These are phyloP conservation scores for Folsomia manolachei DNA, from an alignment of 2,888 invertebrate genomes.

Conservation along the genomic window DNA sequence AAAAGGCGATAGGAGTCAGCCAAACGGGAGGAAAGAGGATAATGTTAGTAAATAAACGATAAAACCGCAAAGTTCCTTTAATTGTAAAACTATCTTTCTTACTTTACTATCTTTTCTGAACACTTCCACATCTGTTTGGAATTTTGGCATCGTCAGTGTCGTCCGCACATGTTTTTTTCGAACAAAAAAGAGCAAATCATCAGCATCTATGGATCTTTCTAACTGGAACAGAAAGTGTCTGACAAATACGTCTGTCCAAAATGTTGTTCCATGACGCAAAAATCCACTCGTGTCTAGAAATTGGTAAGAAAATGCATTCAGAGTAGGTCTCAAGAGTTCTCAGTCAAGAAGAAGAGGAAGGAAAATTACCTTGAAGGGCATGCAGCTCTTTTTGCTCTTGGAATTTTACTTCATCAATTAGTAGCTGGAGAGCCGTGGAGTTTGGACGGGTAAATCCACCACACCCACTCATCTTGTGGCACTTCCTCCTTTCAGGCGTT, in stretches of 20 bases:
- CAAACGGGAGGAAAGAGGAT: too few relatives aligned
- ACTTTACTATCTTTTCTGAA: constrained; percentile 96
- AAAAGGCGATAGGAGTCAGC: too few relatives aligned
- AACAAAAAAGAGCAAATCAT: constrained; percentile 95
- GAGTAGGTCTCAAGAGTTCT: too few relatives aligned
- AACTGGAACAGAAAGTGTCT: constrained; percentile 71
- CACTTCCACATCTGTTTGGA: constrained; percentile 94
- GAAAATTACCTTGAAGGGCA: constrained; percentile 40
- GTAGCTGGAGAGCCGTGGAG: constrained; percentile 75
- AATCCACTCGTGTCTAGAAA: constrained; percentile 81
- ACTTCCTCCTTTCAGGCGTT: too few relatives aligned
- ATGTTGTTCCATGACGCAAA: constrained; percentile 85
- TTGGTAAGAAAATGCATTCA: background rate
- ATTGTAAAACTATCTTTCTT: too few relatives aligned
- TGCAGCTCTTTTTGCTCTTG: constrained; percentile 70
- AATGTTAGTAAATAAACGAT: too few relatives aligned
- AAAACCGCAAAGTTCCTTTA: too few relatives aligned
- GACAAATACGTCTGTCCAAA: constrained; percentile 94
- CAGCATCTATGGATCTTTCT: constrained; percentile 77
- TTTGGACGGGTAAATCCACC: constrained; percentile 25
- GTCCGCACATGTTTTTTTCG: constrained; percentile 85
- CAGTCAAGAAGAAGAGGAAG: too few relatives aligned
- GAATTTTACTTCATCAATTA: constrained; percentile 87
- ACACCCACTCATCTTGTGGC: too few relatives aligned
- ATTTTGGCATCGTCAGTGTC: constrained; percentile 72